Conservation (phyloP, 2,888 invertebrate genomes). For the Brachynemurus nebulosus region DNA sequence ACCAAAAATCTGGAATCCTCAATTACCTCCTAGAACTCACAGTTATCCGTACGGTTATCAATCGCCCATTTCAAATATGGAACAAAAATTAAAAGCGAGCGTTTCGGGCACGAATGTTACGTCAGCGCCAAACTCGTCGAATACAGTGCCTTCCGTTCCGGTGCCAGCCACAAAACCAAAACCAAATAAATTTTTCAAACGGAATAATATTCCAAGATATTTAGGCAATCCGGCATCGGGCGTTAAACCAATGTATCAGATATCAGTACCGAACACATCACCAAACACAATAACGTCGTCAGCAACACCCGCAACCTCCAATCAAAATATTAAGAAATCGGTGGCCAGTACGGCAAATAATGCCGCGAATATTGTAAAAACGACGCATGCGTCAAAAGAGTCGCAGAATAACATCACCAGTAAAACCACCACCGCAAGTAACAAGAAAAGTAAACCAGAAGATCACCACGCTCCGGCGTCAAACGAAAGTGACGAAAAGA, state of each 20-base stretch:
- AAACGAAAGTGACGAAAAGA: too few species aligned
- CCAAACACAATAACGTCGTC: not conserved
- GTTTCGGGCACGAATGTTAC: not conserved
- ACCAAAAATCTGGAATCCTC: conserved; percentile 46
- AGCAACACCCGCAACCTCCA: conserved; percentile 2
- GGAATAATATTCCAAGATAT: conserved; percentile 38
- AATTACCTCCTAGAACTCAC: conserved; percentile 28
- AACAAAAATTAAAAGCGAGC: too few species aligned
- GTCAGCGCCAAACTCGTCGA: conserved; percentile 14
- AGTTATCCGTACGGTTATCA: conserved; percentile 11
- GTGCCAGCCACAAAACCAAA: conserved; percentile 21
- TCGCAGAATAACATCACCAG: too few species aligned
- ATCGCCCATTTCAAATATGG: conserved; percentile 21
- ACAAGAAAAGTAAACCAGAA: too few species aligned
- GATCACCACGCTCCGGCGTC: not conserved
- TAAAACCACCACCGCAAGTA: not conserved
- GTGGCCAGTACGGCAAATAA: not conserved
- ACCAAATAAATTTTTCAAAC: conserved; percentile 43
- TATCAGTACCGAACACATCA: conserved; percentile 19
- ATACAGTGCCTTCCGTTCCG: conserved; percentile 12
- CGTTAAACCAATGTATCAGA: conserved; percentile 43
- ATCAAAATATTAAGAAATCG: not conserved
- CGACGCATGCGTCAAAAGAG: not conserved
- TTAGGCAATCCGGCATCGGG: conserved; percentile 43
- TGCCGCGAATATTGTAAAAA: not conserved